Evolutionary conservation across 2,113 vertebrate species (phyloP).

Genomic region (Pantherophis guttatus): DNA sequence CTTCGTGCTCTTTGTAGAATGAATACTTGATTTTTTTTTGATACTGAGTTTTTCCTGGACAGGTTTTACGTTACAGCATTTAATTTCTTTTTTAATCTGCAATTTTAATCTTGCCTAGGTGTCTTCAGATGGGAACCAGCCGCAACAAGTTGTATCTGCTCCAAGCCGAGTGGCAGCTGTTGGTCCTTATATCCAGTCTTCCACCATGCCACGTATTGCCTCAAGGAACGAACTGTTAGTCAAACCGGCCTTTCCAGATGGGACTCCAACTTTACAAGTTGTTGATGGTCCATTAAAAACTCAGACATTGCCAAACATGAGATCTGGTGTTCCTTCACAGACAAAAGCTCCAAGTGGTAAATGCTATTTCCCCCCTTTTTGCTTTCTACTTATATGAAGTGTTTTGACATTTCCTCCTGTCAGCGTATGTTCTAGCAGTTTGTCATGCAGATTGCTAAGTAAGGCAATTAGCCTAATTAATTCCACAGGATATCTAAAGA

Average conservation of each 20-base stretch:
- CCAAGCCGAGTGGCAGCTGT: slow-evolving; percentile 91
- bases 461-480: neutral
- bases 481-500: neutral
- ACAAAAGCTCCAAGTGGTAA: slow-evolving; percentile 63
- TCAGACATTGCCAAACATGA: slow-evolving; percentile 75
- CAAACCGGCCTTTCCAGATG: slow-evolving; percentile 86
- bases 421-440: neutral
- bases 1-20: accelerated
- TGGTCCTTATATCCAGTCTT: slow-evolving; percentile 94
- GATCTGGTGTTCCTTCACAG: slow-evolving; percentile 63
- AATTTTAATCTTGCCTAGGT: slow-evolving; percentile 62
- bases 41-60: neutral
- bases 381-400: neutral
- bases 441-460: neutral
- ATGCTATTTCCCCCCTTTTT: neutral
- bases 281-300: slow-evolving; percentile 74
- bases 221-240: slow-evolving; percentile 84
- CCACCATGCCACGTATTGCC: slow-evolving; percentile 88
- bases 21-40: neutral
- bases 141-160: slow-evolving; percentile 76
- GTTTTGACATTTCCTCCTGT: neutral
- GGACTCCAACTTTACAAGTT: slow-evolving; percentile 71
- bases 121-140: slow-evolving; percentile 74
- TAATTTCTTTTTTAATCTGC: slow-evolving; percentile 1
- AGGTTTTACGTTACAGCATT: neutral